Base-by-base conservation (phyloP, 1,140 invertebrate genomes). In the Eciton burchellii region DNA sequence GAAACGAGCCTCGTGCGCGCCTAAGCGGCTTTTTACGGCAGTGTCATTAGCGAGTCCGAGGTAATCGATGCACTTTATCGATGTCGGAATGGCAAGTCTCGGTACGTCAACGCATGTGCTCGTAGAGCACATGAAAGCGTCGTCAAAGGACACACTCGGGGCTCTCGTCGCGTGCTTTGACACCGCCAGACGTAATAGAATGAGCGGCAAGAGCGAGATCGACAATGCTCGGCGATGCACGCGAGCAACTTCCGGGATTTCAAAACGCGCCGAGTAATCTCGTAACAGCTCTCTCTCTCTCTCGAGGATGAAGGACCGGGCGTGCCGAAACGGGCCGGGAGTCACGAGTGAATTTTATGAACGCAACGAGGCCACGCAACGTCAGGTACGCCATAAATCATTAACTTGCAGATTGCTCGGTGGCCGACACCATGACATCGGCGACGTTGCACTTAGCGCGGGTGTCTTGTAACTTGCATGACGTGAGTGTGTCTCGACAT, bases 351-450 rank as follows among this genome's bases (percentile, higher is more conserved):
- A 79, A 79, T 79, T 79, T 79, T 79, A 45, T 49, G 2, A 35
- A 45, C 63, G n/a, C n/a, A n/a, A n/a, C n/a, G n/a, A 45, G 35
- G n/a, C 47, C 24, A 43, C 35, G 21, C 72, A 77, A 68, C 63
- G 49, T 49, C 63, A 56, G 63, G 56, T 45, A 68, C 74, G n/a
- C 49, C 63, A 79, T 79, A 68, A 79, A 79, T 79, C 74, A 79
- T 70, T 79, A 56, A 68, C 63, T 79, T 49, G 45, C 74, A 29
- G 68, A 79, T 49, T 79, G 65, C 62, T 77, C 74, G 16, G 45
- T 76, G 63, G 49, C 74, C 62, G 62, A 68, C 49, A 56, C 68
- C 70, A 70, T 68, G 63, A 68, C 74, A 79, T 70, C 63, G 24
- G 35, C 74, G 49, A 56, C 8, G 49, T 68, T 79, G 74, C 74